Conservation (phyloP, 2,888 invertebrate species). For the Perdita meconis region DNA sequence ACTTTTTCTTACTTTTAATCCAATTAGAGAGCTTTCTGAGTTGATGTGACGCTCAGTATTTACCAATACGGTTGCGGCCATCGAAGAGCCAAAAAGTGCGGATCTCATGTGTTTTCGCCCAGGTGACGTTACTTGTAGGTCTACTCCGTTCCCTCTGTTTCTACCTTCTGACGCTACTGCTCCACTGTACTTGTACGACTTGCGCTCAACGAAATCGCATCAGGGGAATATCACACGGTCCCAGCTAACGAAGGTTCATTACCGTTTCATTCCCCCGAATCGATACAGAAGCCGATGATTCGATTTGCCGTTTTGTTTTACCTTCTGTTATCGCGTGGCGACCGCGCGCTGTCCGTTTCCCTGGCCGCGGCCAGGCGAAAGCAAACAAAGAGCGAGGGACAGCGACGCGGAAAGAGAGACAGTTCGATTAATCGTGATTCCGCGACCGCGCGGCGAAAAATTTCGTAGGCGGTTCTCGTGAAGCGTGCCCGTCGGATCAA, state of each 20-base stretch:
- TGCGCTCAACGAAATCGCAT: conserved; percentile 14
- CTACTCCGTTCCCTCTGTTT: too few species aligned
- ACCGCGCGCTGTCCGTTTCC: too few species aligned
- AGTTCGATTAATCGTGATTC: neutral
- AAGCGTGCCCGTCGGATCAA: conserved; percentile 33
- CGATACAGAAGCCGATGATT: conserved; percentile 13
- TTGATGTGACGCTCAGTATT: too few species aligned
- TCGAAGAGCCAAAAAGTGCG: too few species aligned
- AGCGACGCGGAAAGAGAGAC: too few species aligned
- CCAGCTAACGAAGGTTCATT: conserved; percentile 16
- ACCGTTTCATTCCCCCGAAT: conserved; percentile 1
- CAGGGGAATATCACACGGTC: conserved; percentile 6
- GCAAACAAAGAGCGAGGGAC: conserved; percentile 5
- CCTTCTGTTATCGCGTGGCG: neutral
- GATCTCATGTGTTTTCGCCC: too few species aligned
- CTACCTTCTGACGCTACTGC: too few species aligned
- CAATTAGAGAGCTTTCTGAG: too few species aligned
- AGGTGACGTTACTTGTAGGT: too few species aligned
- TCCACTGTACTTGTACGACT: conserved; percentile 17
- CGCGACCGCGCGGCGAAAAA: neutral
- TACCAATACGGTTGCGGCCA: too few species aligned
- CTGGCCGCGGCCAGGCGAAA: neutral
- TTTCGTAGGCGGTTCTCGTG: neutral
- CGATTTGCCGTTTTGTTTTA: neutral
- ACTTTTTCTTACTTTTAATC: too few species aligned